Evolutionary conservation across 2,888 invertebrate genomes (phyloP), one percentile per base, ranked within the genome.

Genomic region (Volucella inflata): DNA sequence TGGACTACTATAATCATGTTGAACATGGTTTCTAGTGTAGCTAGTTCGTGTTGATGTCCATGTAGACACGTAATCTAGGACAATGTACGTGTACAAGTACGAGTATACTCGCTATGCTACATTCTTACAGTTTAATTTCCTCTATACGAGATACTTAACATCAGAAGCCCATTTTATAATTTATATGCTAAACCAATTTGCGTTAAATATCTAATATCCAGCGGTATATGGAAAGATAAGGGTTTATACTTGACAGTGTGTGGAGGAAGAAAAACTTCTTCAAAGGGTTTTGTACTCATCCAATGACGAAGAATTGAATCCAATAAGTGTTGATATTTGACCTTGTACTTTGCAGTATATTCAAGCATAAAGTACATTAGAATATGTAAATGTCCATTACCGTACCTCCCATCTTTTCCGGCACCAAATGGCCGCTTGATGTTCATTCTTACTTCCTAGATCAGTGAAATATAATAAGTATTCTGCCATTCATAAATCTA

Each of bases 141-240:
- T 44, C n/a, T 74, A 16, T 17, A 59, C 42, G 62, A 51, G 55
- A 30, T 42, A 48, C 40, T 48, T 48, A 71, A 50, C 62, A 71
- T 57, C 42, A 46, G 40, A 64, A 57, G 40, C 59, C 16, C 42
- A 55, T 64, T 70, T 62, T 48, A 78, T 78, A 64, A 64, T 78
- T 71, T 70, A 78, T 70, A 55, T 16, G 55, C 42, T 42, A 71
- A 78, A 78, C 42, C 50, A 70, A 57, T 71, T 78, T 78, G 64
- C 36, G 48, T 44, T 78, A 57, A 70, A 64, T 62, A 55, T 21
- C 64, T 48, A 50, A 64, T 55, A 53, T 77, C 44, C 38, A 38
- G 6, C 8, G 11, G 8, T 16, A 16, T 16, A 17, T 21, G 46
- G 44, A 14, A 44, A 55, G 14, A 14, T 42, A 6, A 1, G 8